These are phyloP conservation scores for Hydrotaea diabolus DNA, from an alignment of 2,888 invertebrate genomes.

Conservation along the genomic window DNA sequence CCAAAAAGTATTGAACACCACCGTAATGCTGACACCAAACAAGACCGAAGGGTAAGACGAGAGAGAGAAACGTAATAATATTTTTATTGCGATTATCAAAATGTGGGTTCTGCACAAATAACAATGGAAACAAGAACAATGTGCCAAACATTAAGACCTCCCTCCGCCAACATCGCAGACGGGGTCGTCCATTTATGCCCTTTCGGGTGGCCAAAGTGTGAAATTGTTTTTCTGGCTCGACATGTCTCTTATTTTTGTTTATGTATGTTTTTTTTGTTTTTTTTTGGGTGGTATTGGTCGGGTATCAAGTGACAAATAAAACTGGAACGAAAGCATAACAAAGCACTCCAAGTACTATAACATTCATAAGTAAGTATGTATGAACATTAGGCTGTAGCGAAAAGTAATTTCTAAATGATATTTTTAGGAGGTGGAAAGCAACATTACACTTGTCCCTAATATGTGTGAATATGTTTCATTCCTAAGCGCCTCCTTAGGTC, in stretches of 20 bases:
- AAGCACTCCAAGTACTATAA: neutral
- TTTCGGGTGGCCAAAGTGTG: neutral
- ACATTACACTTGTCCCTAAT: too few relatives aligned
- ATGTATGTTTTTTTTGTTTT: too few relatives aligned
- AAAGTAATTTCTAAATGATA: neutral
- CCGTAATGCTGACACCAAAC: neutral
- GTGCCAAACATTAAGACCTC: neutral
- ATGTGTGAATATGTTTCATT: too few relatives aligned
- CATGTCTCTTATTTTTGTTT: neutral
- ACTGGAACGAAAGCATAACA: neutral
- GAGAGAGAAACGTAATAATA: constrained; percentile 21
- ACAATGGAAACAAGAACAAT: constrained; percentile 11
- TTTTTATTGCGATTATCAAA: constrained; percentile 47
- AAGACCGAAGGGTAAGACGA: neutral
- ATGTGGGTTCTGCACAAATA: neutral
- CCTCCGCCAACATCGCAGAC: neutral
- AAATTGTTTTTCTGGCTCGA: neutral
- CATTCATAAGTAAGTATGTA: neutral
- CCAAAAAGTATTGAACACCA: constrained; percentile 9
- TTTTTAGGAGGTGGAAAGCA: too few relatives aligned
- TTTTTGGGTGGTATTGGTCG: neutral
- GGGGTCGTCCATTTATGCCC: neutral
- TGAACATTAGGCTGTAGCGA: neutral
- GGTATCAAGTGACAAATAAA: constrained; percentile 5
- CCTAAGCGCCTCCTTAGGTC: too few relatives aligned